Evolutionary conservation across 2,113 vertebrate species (phyloP), one percentile per base, ranked within the genome.

Genomic region (Potamarius usumacintae): DNA sequence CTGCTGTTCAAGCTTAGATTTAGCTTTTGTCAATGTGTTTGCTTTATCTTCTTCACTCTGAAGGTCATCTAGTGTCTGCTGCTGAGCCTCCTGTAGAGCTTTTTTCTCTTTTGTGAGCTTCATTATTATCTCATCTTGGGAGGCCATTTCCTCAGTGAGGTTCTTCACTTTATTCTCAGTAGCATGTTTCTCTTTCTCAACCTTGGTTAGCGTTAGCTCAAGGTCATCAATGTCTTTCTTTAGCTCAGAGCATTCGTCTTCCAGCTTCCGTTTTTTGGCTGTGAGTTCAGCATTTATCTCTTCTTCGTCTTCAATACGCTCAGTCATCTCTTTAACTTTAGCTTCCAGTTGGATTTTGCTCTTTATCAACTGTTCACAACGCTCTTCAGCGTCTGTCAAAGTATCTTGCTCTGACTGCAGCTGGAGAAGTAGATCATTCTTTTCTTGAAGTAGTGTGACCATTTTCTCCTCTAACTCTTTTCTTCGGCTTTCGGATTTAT

Each of bases 391-490:
- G 0, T 99, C 97, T 0, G 91, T 93, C 11, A 99, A 92, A 20
- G 97, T 99, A 85, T 99, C 97, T 91, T 98, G 97, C 90, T 99
- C 97, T 0, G 97, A 95, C 89, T 99, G 98, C 82, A 98, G 94
- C 93, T 98, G 97, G 81, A 98, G 94, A 82, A 96, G 95, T 11
- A 99, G 94, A 67, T 99, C 97, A 0, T 97, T 99, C 92, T 98
- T 98, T 92, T 99, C 97, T 93, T 99, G 97, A 77, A 99, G 93
- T 82, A 97, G 85, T 6, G 95, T 96, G 3, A 98, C 98, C 94
- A 97, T 97, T 92, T 97, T 99, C 92, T 99, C 97, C 88, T 99
- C 98, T n/a, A 98, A 90, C 88, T 98, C 98, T 89, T 98, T 99
- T 15, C 97, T 93, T 52, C 97, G 93, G 0, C 89, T 71, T 27